phyloP scores from a whole-genome alignment of 1,140 invertebrate species.

The Tigriopus japonicus region DNA sequence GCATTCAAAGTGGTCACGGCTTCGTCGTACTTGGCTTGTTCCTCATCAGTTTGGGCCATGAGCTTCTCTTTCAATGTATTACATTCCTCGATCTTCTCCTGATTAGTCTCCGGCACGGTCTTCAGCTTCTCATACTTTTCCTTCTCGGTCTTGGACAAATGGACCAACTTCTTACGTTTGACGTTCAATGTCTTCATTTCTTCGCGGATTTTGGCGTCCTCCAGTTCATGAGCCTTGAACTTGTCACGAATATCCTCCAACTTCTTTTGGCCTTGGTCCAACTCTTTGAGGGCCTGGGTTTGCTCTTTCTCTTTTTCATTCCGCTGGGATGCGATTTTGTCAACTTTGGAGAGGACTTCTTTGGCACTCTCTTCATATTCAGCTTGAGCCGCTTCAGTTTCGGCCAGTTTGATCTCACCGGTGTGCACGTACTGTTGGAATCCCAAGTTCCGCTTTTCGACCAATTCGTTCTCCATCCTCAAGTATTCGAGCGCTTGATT shows the following conservation, averaged over 20 bases:
- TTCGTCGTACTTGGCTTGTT: constrained; percentile 31
- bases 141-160: constrained; percentile 18
- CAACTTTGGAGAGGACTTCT: constrained; percentile 20
- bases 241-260: constrained; percentile 27
- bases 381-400: neutral
- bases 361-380: constrained; percentile 17
- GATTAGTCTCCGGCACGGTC: constrained; percentile 45
- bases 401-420: constrained; percentile 4
- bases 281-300: constrained; percentile 30
- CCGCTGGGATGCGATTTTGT: constrained; percentile 19
- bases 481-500: constrained; percentile 66
- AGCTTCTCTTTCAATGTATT: constrained; percentile 34
- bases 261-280: constrained; percentile 31
- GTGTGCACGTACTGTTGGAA: constrained; percentile 46
- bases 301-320: constrained; percentile 31
- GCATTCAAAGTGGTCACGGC: constrained; percentile 23
- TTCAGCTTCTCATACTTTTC: constrained; percentile 27
- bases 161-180: constrained; percentile 21
- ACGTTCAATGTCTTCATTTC: constrained; percentile 8
- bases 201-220: constrained; percentile 21
- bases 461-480: constrained; percentile 52
- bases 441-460: constrained; percentile 42
- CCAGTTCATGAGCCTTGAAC: constrained; percentile 21
- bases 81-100: constrained; percentile 47
- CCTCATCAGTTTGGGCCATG: constrained; percentile 27